Conservation (phyloP, 2,888 invertebrate genomes). For the Chromoteleia sp. region DNA sequence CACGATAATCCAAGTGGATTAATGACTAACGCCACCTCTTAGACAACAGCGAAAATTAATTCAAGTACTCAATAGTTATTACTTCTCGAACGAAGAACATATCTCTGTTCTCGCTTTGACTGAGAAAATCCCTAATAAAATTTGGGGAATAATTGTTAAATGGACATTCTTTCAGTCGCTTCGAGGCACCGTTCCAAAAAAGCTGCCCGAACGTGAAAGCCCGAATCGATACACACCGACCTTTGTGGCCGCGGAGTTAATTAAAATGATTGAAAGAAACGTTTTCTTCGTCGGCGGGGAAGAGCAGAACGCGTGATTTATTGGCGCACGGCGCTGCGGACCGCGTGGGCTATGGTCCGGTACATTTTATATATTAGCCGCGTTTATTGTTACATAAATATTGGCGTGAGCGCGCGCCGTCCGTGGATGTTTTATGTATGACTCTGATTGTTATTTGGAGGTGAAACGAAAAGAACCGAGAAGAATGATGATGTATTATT, state of each 20-base stretch:
- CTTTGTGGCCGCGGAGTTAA: conserved; percentile 40
- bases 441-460: background rate
- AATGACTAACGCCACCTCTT: too few species aligned
- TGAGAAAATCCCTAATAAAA: too few species aligned
- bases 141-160: too few species aligned
- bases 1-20: too few species aligned
- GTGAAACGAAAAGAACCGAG: background rate
- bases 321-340: too few species aligned
- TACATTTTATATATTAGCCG: conserved; percentile 31
- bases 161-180: background rate
- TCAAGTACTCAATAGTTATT: too few species aligned
- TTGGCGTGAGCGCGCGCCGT: background rate
- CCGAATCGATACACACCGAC: conserved; percentile 22
- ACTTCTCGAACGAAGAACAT: too few species aligned
- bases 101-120: too few species aligned
- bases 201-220: conserved; percentile 22
- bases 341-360: too few species aligned
- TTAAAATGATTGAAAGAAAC: conserved; percentile 57
- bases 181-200: background rate
- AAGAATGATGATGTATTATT: conserved; percentile 14
- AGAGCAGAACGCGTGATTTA: conserved; percentile 42
- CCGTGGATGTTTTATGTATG: conserved; percentile 16
- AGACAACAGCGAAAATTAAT: too few species aligned
- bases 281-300: conserved; percentile 32
- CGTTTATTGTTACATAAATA: conserved; percentile 50